phyloP scores from a whole-genome alignment of 1,140 invertebrate genomes.

The Sinella curviseta region DNA sequence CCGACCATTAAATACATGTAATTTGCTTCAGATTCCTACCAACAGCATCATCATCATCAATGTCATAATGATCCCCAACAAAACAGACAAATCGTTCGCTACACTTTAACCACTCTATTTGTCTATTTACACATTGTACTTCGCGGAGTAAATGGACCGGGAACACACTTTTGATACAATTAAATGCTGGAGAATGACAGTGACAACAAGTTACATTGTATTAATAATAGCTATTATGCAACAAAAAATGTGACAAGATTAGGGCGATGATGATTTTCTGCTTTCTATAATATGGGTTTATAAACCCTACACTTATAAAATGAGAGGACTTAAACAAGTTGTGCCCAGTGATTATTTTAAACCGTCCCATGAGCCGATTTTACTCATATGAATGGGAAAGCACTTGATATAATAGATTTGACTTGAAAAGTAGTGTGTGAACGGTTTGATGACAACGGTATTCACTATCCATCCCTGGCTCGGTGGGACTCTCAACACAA shows the following conservation, averaged over 20 bases:
- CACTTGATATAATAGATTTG: slow-evolving; percentile 26
- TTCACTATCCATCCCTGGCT: not conserved
- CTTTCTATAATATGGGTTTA: not conserved
- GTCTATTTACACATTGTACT: not conserved
- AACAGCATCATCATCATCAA: not conserved
- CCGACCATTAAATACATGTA: not conserved
- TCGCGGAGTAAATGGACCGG: not conserved
- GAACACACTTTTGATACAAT: not conserved
- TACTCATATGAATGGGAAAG: not conserved
- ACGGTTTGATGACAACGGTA: not conserved
- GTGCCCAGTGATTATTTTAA: slow-evolving; percentile 1
- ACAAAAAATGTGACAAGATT: slow-evolving; percentile 17
- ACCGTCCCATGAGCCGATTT: slow-evolving; percentile 13
- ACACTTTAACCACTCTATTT: not conserved
- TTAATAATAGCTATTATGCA: slow-evolving; percentile 16
- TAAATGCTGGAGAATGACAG: not conserved
- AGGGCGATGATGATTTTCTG: slow-evolving; percentile 4
- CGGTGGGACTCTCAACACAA: not conserved
- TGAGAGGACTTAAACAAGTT: not conserved
- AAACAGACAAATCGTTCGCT: too few species aligned
- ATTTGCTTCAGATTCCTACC: not conserved
- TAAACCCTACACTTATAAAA: too few species aligned
- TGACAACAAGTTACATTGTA: slow-evolving; percentile 11
- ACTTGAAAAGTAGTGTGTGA: slow-evolving; percentile 12
- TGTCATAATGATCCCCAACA: too few species aligned